Evolutionary conservation across 2,113 vertebrate genomes (phyloP).

Genomic region (Urocynchramus pylzowi): DNA sequence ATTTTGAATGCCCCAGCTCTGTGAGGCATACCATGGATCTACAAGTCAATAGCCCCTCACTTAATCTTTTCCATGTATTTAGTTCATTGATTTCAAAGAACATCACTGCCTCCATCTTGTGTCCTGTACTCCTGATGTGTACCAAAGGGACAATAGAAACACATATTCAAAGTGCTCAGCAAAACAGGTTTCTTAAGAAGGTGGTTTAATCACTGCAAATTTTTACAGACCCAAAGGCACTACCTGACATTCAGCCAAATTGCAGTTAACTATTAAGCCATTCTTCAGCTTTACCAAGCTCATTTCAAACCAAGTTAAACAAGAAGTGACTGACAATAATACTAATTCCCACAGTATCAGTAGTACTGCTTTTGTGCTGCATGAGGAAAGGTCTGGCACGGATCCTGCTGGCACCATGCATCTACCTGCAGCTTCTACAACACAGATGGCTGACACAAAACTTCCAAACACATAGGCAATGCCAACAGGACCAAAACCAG

Average conservation of each 20-base stretch:
- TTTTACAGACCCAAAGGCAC: conserved; percentile 35
- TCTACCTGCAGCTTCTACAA: background rate
- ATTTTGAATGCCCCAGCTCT: background rate
- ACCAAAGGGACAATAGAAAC: background rate
- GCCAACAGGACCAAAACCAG: background rate
- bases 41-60: background rate
- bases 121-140: background rate
- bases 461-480: background rate
- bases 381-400: background rate
- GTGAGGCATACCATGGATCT: background rate
- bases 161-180: background rate
- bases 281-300: conserved; percentile 5
- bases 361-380: background rate
- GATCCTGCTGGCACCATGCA: background rate
- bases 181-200: conserved; percentile 1
- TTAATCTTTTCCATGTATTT: background rate
- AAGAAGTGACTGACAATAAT: conserved; percentile 28
- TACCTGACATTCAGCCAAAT: conserved; percentile 47
- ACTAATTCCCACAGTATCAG: background rate
- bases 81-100: background rate
- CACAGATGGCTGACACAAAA: background rate
- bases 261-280: conserved; percentile 10
- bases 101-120: background rate
- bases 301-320: background rate
- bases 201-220: conserved; percentile 34